phyloP scores from a whole-genome alignment of 2,113 vertebrate genomes.

The Pipra filicauda region DNA sequence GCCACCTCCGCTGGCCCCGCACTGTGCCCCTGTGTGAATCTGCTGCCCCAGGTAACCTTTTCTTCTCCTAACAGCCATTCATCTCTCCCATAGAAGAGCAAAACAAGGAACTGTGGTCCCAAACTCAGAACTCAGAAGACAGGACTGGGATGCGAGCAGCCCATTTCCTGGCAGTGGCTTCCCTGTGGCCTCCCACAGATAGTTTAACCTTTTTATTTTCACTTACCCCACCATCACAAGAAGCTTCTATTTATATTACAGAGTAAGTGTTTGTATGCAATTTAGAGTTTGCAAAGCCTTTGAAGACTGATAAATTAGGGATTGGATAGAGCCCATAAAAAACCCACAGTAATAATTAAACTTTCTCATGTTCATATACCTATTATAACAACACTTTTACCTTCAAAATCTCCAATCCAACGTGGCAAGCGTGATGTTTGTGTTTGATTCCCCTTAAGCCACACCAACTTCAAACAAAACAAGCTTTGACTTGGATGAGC shows the following conservation, averaged over 20 bases:
- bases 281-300: conserved; percentile 10
- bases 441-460: neutral
- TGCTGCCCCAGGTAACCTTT: neutral
- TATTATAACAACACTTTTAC: conserved; percentile 2
- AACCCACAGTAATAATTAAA: conserved; percentile 51
- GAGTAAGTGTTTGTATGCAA: neutral
- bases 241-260: conserved; percentile 46
- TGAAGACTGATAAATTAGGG: conserved; percentile 31
- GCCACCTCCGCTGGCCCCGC: neutral
- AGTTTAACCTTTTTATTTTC: conserved; percentile 31
- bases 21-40: neutral
- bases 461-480: neutral
- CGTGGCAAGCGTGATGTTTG: neutral
- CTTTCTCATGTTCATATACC: conserved; percentile 3
- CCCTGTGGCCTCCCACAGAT: conserved; percentile 7
- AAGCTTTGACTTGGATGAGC: neutral
- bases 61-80: neutral
- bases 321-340: conserved; percentile 7
- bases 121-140: neutral
- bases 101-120: neutral
- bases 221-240: neutral
- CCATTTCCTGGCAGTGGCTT: neutral
- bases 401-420: neutral
- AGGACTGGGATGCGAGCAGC: neutral
- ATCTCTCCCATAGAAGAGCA: neutral